These are phyloP conservation scores for Erithacus rubecula DNA, from an alignment of 2,797 vertebrate species.

Conservation along the genomic window DNA sequence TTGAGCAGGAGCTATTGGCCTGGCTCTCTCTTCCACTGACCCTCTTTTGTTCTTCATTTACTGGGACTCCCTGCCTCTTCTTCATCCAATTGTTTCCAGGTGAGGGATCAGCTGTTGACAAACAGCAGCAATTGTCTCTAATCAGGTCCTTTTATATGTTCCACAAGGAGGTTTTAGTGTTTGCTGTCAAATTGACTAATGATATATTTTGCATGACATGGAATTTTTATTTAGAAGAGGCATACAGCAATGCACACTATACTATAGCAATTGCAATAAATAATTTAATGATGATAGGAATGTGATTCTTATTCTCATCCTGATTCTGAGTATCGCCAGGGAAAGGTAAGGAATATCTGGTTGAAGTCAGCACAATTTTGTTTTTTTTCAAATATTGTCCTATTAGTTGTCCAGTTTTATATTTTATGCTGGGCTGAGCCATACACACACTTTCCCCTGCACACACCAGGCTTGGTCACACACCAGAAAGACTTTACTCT, in stretches of 20 bases:
- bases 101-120: not conserved
- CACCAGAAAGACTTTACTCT: not conserved
- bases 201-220: not conserved
- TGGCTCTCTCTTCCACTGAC: not conserved
- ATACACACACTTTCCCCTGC: not conserved
- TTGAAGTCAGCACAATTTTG: not conserved
- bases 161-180: not conserved
- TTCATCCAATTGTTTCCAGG: not conserved
- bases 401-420: not conserved
- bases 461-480: not conserved
- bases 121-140: not conserved
- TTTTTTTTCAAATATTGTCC: not conserved
- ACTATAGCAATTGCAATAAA: not conserved
- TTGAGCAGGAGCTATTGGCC: not conserved
- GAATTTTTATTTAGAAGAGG: not conserved
- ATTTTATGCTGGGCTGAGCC: not conserved
- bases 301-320: not conserved
- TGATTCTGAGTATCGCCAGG: not conserved
- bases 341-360: not conserved
- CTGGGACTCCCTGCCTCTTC: not conserved
- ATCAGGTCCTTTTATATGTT: not conserved
- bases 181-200: not conserved
- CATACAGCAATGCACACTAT: not conserved
- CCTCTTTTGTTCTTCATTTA: not conserved
- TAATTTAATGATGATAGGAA: not conserved